phyloP scores from a whole-genome alignment of 2,888 invertebrate species.

The Protonemura montana region DNA sequence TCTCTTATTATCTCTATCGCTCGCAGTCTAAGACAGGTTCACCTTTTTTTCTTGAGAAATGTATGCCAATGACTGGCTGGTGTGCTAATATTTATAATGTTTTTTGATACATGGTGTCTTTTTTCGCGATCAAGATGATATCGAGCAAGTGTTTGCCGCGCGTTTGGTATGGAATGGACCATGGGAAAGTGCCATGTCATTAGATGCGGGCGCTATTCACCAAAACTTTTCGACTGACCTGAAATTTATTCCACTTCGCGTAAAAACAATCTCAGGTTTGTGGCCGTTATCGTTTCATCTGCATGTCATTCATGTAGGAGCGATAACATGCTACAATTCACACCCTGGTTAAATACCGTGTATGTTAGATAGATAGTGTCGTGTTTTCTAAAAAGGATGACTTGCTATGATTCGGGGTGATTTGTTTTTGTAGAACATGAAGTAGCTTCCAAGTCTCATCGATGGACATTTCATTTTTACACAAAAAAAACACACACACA shows the following conservation, averaged over 20 bases:
- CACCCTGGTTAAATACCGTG: no score
- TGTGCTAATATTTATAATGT: neutral
- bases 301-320: neutral
- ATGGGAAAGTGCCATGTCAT: constrained; percentile 23
- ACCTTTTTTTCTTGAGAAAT: neutral
- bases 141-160: neutral
- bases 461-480: no score
- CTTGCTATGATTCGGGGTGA: no score
- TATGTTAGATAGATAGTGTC: no score
- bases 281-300: neutral
- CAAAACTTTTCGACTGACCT: constrained; percentile 8
- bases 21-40: neutral
- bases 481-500: no score
- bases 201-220: neutral
- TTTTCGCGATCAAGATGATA: constrained; percentile 9
- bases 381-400: no score
- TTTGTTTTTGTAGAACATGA: no score
- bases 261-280: neutral
- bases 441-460: no score
- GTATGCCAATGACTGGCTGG: neutral
- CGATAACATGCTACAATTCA: no score
- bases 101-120: neutral
- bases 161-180: neutral
- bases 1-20: neutral
- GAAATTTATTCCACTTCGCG: neutral